These are phyloP conservation scores for Rhorus exstirpatorius DNA, from an alignment of 2,888 invertebrate genomes.

Conservation along the genomic window DNA sequence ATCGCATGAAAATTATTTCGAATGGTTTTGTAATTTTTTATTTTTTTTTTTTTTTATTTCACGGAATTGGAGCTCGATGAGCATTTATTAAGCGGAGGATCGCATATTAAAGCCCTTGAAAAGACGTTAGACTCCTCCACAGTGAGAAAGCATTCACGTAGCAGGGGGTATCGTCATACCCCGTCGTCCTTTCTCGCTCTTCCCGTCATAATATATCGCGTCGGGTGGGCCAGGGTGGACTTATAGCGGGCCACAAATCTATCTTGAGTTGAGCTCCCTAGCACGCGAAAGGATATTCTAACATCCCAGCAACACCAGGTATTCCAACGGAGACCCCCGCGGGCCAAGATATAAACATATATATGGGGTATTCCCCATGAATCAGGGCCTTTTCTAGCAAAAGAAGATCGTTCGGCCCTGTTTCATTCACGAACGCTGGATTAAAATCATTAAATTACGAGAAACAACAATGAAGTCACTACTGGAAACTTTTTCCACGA, in stretches of 20 bases:
- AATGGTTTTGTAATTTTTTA: background rate
- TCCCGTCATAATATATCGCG: constrained; percentile 29
- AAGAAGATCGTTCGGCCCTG: no score
- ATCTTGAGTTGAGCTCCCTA: constrained; percentile 75
- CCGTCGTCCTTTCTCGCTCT: constrained; percentile 11
- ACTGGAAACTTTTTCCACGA: no score
- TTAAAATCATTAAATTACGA: no score
- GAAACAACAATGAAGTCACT: no score
- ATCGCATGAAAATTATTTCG: constrained; percentile 4
- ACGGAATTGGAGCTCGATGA: constrained; percentile 42
- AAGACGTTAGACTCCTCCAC: constrained; percentile 40
- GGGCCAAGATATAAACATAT: constrained; percentile 18
- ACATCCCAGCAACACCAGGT: constrained; percentile 26
- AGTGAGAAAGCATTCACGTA: constrained; percentile 27
- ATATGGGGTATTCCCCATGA: background rate
- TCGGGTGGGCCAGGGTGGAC: constrained; percentile 72
- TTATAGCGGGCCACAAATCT: constrained; percentile 83
- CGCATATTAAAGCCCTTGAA: constrained; percentile 52
- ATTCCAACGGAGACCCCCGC: constrained; percentile 26
- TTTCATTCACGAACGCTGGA: background rate
- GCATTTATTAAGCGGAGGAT: constrained; percentile 55
- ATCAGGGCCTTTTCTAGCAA: no score
- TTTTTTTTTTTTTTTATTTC: no score
- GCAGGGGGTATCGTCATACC: constrained; percentile 40
- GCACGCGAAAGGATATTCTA: constrained; percentile 44